These are phyloP conservation scores for Drosophila sulfurigaster DNA, from an alignment of 1,140 invertebrate species.

Conservation along the genomic window DNA sequence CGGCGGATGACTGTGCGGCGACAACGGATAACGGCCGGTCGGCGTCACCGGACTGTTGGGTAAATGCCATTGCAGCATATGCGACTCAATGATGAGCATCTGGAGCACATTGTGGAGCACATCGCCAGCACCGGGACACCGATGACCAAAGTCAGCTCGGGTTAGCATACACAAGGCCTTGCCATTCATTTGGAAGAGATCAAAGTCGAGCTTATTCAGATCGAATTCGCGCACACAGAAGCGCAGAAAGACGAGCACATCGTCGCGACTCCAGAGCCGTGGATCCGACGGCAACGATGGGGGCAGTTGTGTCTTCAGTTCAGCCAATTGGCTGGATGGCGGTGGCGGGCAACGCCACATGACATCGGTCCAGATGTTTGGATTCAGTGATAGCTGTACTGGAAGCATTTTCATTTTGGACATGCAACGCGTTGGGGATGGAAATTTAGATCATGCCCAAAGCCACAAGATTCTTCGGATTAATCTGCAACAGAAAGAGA, in stretches of 20 bases:
- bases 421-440: constrained; percentile 63
- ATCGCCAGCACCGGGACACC: constrained; percentile 96
- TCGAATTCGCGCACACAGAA: constrained; percentile 98
- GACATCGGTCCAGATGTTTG: constrained; percentile 90
- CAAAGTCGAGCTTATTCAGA: constrained; percentile 95
- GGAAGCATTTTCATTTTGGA: constrained; percentile 89
- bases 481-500: constrained; percentile 43
- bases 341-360: constrained; percentile 92
- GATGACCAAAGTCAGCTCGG: constrained; percentile 94
- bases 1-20: constrained; percentile 91
- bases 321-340: constrained; percentile 90
- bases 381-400: constrained; percentile 87
- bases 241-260: constrained; percentile 94
- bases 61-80: constrained; percentile 90
- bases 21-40: constrained; percentile 91
- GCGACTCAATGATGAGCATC: constrained; percentile 93
- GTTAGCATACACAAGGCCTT: constrained; percentile 96
- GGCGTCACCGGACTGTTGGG: constrained; percentile 94
- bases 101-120: constrained; percentile 96
- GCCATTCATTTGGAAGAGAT: constrained; percentile 99
- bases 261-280: constrained; percentile 94
- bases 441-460: constrained; percentile 25
- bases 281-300: constrained; percentile 93
- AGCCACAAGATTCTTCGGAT: constrained; percentile 50
- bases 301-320: constrained; percentile 94